Evolutionary conservation across 2,888 invertebrate genomes (phyloP).

Genomic region (Papilio demoleus): DNA sequence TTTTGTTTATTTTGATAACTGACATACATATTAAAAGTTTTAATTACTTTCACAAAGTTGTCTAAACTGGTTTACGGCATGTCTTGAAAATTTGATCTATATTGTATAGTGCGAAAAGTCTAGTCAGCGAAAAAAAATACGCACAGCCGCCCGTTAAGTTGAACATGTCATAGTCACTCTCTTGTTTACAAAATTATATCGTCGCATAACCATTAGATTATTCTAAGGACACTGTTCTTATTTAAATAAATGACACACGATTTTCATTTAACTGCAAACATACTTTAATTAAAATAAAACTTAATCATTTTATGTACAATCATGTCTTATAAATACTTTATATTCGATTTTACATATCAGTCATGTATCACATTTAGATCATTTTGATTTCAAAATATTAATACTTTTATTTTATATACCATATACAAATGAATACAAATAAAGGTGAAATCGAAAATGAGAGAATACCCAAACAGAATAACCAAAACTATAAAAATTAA

Average conservation of each 20-base stretch:
- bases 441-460: no score
- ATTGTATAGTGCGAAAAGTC: no score
- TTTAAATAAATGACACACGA: neutral
- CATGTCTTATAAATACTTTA: neutral
- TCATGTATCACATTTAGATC: conserved; percentile 7
- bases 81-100: no score
- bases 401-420: neutral
- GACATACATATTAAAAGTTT: conserved; percentile 29
- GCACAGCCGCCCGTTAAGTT: no score
- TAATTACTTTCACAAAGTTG: conserved; percentile 23
- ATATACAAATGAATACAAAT: neutral
- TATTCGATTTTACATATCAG: conserved; percentile 15
- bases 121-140: no score
- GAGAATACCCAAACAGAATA: no score
- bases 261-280: conserved; percentile 1
- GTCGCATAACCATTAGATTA: neutral
- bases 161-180: neutral
- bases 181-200: neutral
- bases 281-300: conserved; percentile 10
- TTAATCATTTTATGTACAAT: conserved; percentile 19
- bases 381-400: neutral
- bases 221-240: neutral
- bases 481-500: no score
- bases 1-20: conserved; percentile 31
- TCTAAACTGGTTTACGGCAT: neutral